Percentiles rank a stretch among this genome's conserved stretches.
Evolutionary conservation across 2,888 invertebrate species (phyloP).

Genomic region (Mesorhabditis spiculigera): DNA sequence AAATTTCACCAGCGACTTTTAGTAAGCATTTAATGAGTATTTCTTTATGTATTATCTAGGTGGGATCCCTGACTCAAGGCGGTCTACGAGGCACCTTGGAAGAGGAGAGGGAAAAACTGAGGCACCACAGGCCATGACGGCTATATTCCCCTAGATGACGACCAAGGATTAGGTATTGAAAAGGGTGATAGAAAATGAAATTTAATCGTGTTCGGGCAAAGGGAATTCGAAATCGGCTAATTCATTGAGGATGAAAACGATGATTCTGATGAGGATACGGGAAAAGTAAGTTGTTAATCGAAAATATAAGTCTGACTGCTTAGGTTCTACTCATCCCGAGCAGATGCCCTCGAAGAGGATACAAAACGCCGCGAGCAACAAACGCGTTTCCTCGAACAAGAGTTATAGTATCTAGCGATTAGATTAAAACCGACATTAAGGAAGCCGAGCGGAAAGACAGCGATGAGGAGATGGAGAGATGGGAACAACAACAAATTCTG

Average conservation of each 20-base stretch:
- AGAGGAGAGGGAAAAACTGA: slow-evolving; percentile 82
- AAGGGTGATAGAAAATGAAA: slow-evolving; percentile 12
- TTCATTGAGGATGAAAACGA: slow-evolving; percentile 43
- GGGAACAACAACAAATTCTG: slow-evolving; percentile 94
- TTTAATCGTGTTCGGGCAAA: slow-evolving; percentile 59
- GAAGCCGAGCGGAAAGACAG: slow-evolving; percentile 10
- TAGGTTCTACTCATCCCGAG: slow-evolving; percentile 49
- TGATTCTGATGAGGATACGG: slow-evolving; percentile 31
- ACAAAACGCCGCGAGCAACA: slow-evolving; percentile 34
- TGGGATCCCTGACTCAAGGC: slow-evolving; percentile 89
- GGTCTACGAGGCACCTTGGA: slow-evolving; percentile 87
- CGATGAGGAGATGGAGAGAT: slow-evolving; percentile 71
- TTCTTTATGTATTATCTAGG: slow-evolving; percentile 11
- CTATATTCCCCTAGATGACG: slow-evolving; percentile 66
- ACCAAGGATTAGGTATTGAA: slow-evolving; percentile 23
- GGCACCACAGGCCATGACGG: slow-evolving; percentile 72
- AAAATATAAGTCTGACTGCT: slow-evolving; percentile 6
- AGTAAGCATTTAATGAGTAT: slow-evolving; percentile 15
- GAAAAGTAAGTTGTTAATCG: slow-evolving; percentile 9
- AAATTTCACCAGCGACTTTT: not conserved
- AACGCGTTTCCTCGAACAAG: slow-evolving; percentile 43
- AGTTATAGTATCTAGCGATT: slow-evolving; percentile 29
- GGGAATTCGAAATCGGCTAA: slow-evolving; percentile 65
- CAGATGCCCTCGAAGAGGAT: slow-evolving; percentile 36
- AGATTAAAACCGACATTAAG: slow-evolving; percentile 10